Base-by-base conservation (phyloP, 2,888 invertebrate species). In the Cheilosia variabilis region DNA sequence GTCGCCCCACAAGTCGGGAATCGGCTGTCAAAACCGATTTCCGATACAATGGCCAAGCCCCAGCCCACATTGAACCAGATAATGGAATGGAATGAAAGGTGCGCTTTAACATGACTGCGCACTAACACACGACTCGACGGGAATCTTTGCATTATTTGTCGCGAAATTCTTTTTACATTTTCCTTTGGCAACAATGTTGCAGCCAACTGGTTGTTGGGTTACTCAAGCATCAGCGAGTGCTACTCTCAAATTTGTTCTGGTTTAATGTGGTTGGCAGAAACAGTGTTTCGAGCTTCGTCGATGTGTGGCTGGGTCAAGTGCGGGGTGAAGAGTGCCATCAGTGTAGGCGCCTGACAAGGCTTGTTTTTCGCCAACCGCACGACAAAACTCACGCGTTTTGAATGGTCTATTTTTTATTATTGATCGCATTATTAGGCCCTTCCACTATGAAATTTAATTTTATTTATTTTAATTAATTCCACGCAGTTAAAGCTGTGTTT, bases 381-480 rank as follows among this genome's bases (percentile, higher is more conserved):
- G 34, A 1, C 10, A 34, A 34, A 34, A 34, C 34, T 10, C 34
- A 34, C 37, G 37, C 37, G 37, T 4, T 37, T 37, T 13, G 37
- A 37, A 13, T 37, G 13, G 1, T 37, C 4, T 13, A 13, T 4
- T 13, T 37, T 13, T 37, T 37, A 9, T 31, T 6, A 31, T 9
- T 2, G 9, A 31, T 31, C 31, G 31, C 31, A 27, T 27, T 27
- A 27, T 27, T 27, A 27, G 6, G 27, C 27, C 6, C 27, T 31
- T 31, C 31, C 31, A 9, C 31, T 71, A 81, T 87, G 83, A 87
- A 87, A 87, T 84, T 81, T 84, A n/a, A n/a, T n/a, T n/a, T n/a
- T n/a, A n/a, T n/a, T n/a, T n/a, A n/a, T n/a, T n/a, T 71, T 87
- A 87, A 82, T 78, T 87, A 84, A 84, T 87, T 87, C 83, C 72